These are phyloP conservation scores for Onychomys arenicola DNA, from an alignment of 2,797 vertebrate species.

Conservation along the genomic window DNA sequence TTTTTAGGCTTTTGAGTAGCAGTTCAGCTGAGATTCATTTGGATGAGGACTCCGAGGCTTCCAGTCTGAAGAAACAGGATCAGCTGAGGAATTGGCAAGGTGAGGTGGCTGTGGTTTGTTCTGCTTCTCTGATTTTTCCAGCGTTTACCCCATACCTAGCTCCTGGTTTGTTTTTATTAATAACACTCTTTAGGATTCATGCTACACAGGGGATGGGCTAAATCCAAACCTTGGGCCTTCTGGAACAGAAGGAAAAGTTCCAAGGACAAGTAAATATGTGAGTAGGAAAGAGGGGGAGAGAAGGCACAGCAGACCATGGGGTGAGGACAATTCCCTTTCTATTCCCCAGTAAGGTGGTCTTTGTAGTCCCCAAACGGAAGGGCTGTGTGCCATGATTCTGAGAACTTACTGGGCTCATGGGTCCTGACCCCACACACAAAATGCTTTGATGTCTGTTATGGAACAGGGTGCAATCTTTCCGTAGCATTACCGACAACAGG, in stretches of 20 bases:
- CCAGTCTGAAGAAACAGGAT: too few relatives aligned
- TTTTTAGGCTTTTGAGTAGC: too few relatives aligned
- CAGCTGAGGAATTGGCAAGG: too few relatives aligned
- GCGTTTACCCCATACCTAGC: too few relatives aligned
- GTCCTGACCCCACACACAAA: not conserved
- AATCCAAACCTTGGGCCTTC: not conserved
- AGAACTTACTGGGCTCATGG: not conserved
- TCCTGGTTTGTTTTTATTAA: too few relatives aligned
- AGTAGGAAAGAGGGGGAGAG: not conserved
- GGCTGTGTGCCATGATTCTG: not conserved
- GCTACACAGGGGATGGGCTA: not conserved
- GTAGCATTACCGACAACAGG: not conserved
- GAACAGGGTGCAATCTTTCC: not conserved
- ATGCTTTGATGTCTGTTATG: rapidly evolving
- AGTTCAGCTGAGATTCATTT: too few relatives aligned
- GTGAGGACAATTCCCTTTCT: too few relatives aligned
- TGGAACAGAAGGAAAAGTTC: not conserved
- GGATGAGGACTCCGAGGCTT: too few relatives aligned
- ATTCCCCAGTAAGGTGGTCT: not conserved
- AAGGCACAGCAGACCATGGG: not conserved
- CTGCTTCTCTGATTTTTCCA: too few relatives aligned
- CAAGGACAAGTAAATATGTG: not conserved
- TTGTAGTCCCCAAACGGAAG: not conserved
- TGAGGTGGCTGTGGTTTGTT: too few relatives aligned
- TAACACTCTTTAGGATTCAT: too few relatives aligned